Evolutionary conservation across 2,113 vertebrate species (phyloP).

Genomic region (Nerophis lumbriciformis): DNA sequence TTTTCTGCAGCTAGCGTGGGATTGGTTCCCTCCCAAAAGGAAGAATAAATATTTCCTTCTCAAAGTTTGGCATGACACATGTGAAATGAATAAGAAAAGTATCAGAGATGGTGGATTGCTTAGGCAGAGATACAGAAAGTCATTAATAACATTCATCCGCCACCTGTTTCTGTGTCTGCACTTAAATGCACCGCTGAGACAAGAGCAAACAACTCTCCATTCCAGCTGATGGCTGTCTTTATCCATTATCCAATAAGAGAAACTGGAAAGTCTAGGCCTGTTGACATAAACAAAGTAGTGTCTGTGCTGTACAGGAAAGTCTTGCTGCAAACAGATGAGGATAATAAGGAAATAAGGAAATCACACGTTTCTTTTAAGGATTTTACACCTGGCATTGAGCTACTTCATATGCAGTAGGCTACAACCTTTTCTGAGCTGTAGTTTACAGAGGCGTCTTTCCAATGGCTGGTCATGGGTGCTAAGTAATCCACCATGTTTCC

Average conservation of each 20-base stretch:
- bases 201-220: not conserved
- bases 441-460: not conserved
- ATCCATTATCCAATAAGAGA: not conserved
- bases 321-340: no score
- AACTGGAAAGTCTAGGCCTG: not conserved
- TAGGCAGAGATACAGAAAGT: not conserved
- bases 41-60: not conserved
- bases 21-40: no score
- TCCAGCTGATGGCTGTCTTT: not conserved
- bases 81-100: not conserved
- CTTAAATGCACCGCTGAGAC: not conserved
- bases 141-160: not conserved
- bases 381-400: not conserved
- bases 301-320: not conserved
- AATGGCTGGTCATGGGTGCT: constrained; percentile 22
- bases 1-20: no score
- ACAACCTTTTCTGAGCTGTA: not conserved
- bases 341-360: not conserved
- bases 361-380: not conserved
- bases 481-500: constrained; percentile 33
- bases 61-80: not conserved
- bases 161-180: not conserved
- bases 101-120: not conserved
- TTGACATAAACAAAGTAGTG: not conserved
- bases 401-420: not conserved